Evolutionary conservation across 2,888 invertebrate genomes (phyloP), one percentile per base, ranked within the genome.

Genomic region (Drosophila meridiana): DNA sequence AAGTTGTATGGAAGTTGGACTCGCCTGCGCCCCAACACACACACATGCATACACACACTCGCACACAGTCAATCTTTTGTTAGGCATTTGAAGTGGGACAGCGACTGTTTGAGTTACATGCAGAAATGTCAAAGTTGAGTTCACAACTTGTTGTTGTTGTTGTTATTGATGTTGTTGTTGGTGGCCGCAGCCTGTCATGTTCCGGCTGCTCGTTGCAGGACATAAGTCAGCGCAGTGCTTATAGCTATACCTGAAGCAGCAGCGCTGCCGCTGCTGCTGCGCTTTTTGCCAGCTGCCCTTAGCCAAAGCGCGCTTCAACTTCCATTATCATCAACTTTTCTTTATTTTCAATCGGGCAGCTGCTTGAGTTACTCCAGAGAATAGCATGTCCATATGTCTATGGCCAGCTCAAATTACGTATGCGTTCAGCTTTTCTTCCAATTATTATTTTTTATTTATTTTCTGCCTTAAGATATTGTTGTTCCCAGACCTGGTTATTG

Each of bases 81-180:
- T 70, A 52, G 58, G 45, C 55, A 60, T 56, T 67, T 50, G 63
- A 69, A 59, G 69, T 69, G 69, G 69, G 62, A 58, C 71, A 63
- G 58, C 63, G 55, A 48, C 59, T 69, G 63, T 72, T 59, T 69
- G 70, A 70, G 63, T 70, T 59, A 73, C 69, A 69, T 68, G 67
- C 65, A 71, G 67, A 81, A 75, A 82, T 81, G 81, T 81, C 81
- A 82, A 82, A 81, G 81, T 81, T 64, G 74, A 73, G 68, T 14
- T 68, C 61, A 61, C 61, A 53, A 58, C 48, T 69, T 43, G 47
- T n/a, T 64, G 58, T 50, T 59, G 43, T 40, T 60, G 52, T 20
- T 52, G 52, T 48, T 68, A 63, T n/a, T 65, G 62, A 56, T 60
- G 43, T 40, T 61, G 57, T 43, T 68, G 68, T 47, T 43, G 50